Evolutionary conservation across 2,797 vertebrate genomes (phyloP), one percentile per base, ranked within the genome.

Genomic region (Momotus momota): DNA sequence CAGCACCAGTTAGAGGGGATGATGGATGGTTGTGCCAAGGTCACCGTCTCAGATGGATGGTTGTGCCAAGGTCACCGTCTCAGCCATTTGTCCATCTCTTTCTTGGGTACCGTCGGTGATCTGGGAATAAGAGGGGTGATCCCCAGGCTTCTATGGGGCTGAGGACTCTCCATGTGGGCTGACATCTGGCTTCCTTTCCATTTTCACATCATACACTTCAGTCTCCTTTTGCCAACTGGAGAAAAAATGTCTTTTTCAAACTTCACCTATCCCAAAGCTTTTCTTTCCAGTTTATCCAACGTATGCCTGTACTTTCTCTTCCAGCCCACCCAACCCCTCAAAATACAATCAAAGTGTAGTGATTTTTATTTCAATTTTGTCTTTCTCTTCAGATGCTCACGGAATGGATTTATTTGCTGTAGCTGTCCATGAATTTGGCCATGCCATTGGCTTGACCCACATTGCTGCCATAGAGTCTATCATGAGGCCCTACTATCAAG

Each of bases 401-500:
- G 99, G 99, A 54, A 99, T 99, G 99, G 99, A 99, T 95, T 98
- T 99, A 54, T 99, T 99, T 45, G 99, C 99, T 0, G 99, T 99
- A 29, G 99, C 99, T 0, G 99, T 99, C 48, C 99, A 99, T 5
- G 99, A 99, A 95, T 99, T 99, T 6, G 99, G 99, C 77, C 99
- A 99, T 1, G 99, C 99, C 92, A 99, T 99, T 6, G 99, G 99
- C 31, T 97, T 99, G 95, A 98, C 99, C 45, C 99, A 99, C 83
- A 98, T 99, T 58, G 99, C 99, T 3, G 98, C 99, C 81, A 97
- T 98, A 4, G 98, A 98, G 92, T 99, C 99, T 90, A 99, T 99
- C 97, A 99, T 99, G 99, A 98, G 98, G 52, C 99, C 99, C 0
- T 99, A 99, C 96, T 99, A 99, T 98, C 99, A 99, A 96, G 99